Percentiles rank a stretch among this genome's conserved stretches.
Evolutionary conservation across 2,113 vertebrate genomes (phyloP).

Genomic region (Xyliphius kryptos): DNA sequence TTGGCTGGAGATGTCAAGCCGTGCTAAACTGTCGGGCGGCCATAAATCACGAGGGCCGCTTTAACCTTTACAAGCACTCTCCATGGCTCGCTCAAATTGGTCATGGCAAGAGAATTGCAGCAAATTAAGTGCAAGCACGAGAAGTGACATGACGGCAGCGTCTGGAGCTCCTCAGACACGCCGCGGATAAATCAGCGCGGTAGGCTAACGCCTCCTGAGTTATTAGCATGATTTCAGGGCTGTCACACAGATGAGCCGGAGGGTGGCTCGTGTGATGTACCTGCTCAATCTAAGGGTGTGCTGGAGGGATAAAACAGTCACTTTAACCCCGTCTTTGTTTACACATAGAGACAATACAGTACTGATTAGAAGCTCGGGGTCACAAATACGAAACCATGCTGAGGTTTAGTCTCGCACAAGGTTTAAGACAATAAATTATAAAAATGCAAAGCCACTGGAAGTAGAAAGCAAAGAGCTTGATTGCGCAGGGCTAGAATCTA

Average conservation of each 20-base stretch:
- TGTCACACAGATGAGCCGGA: conserved; percentile 18
- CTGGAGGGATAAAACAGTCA: too few relatives aligned
- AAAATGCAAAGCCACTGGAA: conserved; percentile 26
- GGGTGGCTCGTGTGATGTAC: too few relatives aligned
- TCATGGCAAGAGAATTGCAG: conserved; percentile 43
- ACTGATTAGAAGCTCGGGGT: too few relatives aligned
- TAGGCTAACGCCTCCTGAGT: conserved; percentile 31
- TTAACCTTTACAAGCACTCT: conserved; percentile 46
- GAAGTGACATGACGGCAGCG: conserved; percentile 40
- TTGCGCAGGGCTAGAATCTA: conserved; percentile 32
- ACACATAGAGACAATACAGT: too few relatives aligned
- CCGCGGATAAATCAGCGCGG: conserved; percentile 25
- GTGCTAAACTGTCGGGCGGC: conserved; percentile 28
- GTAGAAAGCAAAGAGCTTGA: conserved; percentile 20
- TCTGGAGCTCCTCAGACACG: conserved; percentile 32
- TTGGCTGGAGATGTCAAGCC: conserved; percentile 29
- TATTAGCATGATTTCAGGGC: too few relatives aligned
- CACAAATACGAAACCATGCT: too few relatives aligned
- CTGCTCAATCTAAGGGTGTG: too few relatives aligned
- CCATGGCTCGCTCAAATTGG: conserved; percentile 38
- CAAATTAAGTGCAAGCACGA: conserved; percentile 36
- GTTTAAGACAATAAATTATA: conserved; percentile 5
- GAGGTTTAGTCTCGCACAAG: neutral
- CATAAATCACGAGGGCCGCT: conserved; percentile 41
- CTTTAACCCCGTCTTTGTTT: too few relatives aligned